These are phyloP conservation scores for Cryptosula pallasiana DNA, from an alignment of 2,888 invertebrate genomes.

Conservation along the genomic window DNA sequence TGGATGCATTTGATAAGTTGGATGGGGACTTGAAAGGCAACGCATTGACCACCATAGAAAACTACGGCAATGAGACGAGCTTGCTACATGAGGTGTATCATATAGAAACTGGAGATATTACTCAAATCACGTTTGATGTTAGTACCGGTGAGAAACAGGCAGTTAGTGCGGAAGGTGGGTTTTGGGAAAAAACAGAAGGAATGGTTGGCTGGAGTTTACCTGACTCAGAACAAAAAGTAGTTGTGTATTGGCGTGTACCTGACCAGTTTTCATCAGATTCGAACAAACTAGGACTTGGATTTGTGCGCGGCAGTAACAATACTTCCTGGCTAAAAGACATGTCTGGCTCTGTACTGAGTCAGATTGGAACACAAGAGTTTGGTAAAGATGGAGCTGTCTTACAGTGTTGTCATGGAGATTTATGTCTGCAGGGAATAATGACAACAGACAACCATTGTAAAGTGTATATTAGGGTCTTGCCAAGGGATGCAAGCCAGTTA, in stretches of 20 bases:
- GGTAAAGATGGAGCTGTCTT: not conserved
- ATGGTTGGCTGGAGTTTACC: not conserved
- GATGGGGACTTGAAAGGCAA: not conserved
- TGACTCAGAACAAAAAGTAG: not conserved
- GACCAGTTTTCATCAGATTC: not conserved
- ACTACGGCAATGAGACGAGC: not conserved
- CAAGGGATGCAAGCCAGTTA: not conserved
- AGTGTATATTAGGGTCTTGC: not conserved
- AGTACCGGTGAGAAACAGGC: not conserved
- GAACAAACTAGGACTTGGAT: not conserved
- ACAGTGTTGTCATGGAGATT: not conserved
- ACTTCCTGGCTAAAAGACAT: no score
- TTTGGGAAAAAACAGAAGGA: not conserved
- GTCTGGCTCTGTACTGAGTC: no score
- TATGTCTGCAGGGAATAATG: slow-evolving; percentile 15
- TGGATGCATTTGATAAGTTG: not conserved
- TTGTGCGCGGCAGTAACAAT: no score
- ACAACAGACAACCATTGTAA: not conserved
- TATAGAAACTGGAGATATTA: not conserved
- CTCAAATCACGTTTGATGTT: not conserved
- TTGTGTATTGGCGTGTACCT: not conserved
- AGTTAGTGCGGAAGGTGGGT: not conserved
- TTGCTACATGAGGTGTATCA: not conserved
- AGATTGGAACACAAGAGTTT: not conserved
- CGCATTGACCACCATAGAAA: not conserved